Conservation (phyloP, 1,140 invertebrate genomes). For the Drosophila saltans region DNA sequence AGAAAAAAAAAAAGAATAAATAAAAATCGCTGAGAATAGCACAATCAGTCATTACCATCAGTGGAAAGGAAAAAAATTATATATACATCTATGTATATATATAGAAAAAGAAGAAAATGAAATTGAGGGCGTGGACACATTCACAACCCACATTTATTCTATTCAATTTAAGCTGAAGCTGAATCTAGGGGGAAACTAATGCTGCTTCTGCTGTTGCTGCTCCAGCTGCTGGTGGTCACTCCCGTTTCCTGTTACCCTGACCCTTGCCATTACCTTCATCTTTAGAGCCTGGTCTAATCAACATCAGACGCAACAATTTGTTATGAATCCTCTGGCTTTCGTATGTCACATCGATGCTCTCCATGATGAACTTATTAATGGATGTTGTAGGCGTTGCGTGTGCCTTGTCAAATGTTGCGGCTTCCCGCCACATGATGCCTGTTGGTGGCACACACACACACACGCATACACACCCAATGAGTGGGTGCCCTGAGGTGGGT, state of each 20-base stretch:
- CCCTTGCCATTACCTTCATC: neutral
- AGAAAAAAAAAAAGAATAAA: slow-evolving; percentile 30
- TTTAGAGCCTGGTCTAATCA: slow-evolving; percentile 55
- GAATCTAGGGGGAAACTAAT: slow-evolving; percentile 26
- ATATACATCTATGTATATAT: slow-evolving; percentile 4
- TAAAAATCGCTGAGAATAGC: slow-evolving; percentile 63
- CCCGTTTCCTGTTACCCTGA: neutral
- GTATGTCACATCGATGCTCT: slow-evolving; percentile 47
- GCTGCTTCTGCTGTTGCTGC: slow-evolving; percentile 36
- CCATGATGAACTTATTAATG: slow-evolving; percentile 57
- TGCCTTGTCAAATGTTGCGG: slow-evolving; percentile 30
- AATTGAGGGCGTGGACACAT: slow-evolving; percentile 31
- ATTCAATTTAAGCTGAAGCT: slow-evolving; percentile 56
- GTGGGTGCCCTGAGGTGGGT: slow-evolving; percentile 8
- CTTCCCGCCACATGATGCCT: slow-evolving; percentile 36
- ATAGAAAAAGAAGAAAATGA: slow-evolving; percentile 27
- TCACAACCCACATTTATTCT: slow-evolving; percentile 45
- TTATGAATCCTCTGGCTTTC: slow-evolving; percentile 58
- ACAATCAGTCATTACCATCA: slow-evolving; percentile 78
- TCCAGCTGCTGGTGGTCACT: slow-evolving; percentile 49
- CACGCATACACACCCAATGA: slow-evolving; percentile 1
- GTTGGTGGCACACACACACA: slow-evolving; percentile 15
- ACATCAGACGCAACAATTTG: slow-evolving; percentile 72
- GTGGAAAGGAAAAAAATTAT: slow-evolving; percentile 21
- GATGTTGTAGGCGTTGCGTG: slow-evolving; percentile 61